Conservation (phyloP, 2,888 invertebrate genomes). For the Dorcus hopei region DNA sequence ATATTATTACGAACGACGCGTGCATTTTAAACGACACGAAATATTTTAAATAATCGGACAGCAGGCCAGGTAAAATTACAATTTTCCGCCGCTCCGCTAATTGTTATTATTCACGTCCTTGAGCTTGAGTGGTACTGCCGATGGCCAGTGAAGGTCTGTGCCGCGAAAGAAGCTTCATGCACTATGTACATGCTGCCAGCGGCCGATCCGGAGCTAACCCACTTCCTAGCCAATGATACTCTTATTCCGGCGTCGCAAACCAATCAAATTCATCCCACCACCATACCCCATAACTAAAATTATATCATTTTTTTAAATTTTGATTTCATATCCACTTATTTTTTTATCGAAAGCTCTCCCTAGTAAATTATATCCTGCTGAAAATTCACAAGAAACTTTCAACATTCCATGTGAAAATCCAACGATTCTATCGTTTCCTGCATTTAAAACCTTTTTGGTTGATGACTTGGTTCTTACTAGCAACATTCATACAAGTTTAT, state of each 20-base stretch:
- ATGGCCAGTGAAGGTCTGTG: conserved; percentile 45
- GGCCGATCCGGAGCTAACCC: conserved; percentile 44
- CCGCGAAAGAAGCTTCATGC: conserved; percentile 43
- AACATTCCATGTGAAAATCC: too few relatives aligned
- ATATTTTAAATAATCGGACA: conserved; percentile 4
- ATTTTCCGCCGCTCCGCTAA: conserved; percentile 31
- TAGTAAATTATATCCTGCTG: too few relatives aligned
- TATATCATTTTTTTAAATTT: too few relatives aligned
- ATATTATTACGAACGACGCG: conserved; percentile 31
- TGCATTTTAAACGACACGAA: conserved; percentile 29
- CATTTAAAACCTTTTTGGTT: too few relatives aligned
- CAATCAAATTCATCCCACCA: conserved; percentile 8
- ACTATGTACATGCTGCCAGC: conserved; percentile 35
- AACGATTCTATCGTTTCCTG: too few relatives aligned
- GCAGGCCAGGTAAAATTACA: conserved; percentile 14
- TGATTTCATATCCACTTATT: too few relatives aligned
- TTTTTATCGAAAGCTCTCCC: too few relatives aligned
- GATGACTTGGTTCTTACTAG: too few relatives aligned
- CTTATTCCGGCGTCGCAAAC: conserved; percentile 29
- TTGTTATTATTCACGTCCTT: conserved; percentile 35
- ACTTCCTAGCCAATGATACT: conserved; percentile 47
- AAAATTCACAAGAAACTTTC: too few relatives aligned
- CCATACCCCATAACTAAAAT: background rate
- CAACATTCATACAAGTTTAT: too few relatives aligned
- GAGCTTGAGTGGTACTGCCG: conserved; percentile 37